phyloP scores from a whole-genome alignment of 2,113 vertebrate genomes.

The Melanerpes aurifrons region DNA sequence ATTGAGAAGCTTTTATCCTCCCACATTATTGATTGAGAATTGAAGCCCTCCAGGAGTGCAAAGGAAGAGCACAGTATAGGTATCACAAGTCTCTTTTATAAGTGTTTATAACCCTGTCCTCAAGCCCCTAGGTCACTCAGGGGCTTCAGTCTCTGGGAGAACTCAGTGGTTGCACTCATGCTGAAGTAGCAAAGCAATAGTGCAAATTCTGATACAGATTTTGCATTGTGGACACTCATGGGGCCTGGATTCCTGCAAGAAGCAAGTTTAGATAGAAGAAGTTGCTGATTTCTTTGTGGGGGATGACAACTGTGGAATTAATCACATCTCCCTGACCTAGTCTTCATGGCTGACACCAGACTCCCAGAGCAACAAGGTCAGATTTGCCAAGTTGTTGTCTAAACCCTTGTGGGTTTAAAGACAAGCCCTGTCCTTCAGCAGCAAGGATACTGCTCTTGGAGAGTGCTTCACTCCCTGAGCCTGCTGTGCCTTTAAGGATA shows the following conservation, averaged over 20 bases:
- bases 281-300: background rate
- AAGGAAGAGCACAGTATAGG: background rate
- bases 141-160: background rate
- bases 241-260: background rate
- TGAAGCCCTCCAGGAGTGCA: background rate
- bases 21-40: accelerated
- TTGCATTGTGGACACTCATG: background rate
- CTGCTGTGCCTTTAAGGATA: background rate
- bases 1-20: background rate
- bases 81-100: background rate
- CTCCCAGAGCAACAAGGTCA: background rate
- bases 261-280: background rate
- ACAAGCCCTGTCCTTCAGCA: background rate
- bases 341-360: background rate
- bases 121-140: background rate
- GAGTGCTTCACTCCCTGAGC: background rate
- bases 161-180: background rate
- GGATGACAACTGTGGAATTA: background rate
- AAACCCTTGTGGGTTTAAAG: background rate
- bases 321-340: background rate
- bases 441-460: accelerated
- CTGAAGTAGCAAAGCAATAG: background rate
- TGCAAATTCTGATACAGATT: background rate
- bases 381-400: background rate
- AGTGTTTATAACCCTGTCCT: background rate